Evolutionary conservation across 1,140 invertebrate species (phyloP), one percentile per base, ranked within the genome.

Genomic region (Belonocnema kinseyi): DNA sequence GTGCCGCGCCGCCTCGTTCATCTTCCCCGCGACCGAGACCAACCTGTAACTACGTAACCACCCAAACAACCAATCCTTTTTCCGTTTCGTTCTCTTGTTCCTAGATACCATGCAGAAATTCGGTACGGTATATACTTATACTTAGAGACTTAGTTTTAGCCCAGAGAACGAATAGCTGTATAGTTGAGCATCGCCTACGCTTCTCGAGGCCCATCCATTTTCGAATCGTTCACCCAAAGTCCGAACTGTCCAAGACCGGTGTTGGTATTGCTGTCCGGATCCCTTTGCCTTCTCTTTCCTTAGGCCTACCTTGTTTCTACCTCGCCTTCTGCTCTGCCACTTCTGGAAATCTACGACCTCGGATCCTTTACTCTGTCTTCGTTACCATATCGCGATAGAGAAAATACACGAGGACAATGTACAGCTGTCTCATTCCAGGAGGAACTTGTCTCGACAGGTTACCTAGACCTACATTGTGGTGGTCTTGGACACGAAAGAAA

Each of bases 11-110:
- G 87, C 85, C 87, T 89, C 89, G 88, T 90, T 83, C 89, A 82
- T 90, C 88, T 91, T 89, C 82, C 80, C 81, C 74, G 80, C 78
- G 84, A 81, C 78, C 80, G 70, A 73, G 79, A 58, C 85, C 83
- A 89, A 87, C 86, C 87, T 88, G 87, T 82, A 86, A 89, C 87
- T 84, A 85, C 82, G 84, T 85, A 87, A 86, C 85, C 81, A 81
- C 79, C 81, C 58, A 83, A 78, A 77, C 71, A 72, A 72, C 80
- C 82, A 77, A 85, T 77, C 74, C 61, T 51, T 71, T 33, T 11
- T 53, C 33, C 40, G 21, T 40, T 74, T 74, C 73, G 19, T 74
- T 40, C 70, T 53, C 75, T 80, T 71, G 56, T 76, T 78, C 26
- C 51, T 75, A 26, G 72, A 74, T 77, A 77, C 77, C 33, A 52